Base-by-base conservation (phyloP, 1,140 invertebrate genomes). In the Hypsibius dujardini region DNA sequence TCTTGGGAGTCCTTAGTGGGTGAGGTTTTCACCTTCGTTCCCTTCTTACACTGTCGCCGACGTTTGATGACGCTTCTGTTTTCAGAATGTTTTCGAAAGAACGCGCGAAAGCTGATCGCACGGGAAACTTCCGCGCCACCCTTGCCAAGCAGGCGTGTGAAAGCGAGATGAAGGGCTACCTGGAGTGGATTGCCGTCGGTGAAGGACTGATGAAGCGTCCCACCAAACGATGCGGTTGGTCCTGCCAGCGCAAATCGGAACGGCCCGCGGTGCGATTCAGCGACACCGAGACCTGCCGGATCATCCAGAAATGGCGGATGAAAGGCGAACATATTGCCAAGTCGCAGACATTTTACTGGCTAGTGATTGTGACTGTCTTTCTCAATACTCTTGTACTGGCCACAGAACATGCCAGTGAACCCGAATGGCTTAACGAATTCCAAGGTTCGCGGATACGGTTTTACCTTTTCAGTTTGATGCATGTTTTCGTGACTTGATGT, bases 1-100 rank as follows among this genome's bases (percentile, higher is more conserved):
- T 99, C 87, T 92, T 99, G 83, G 96, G 96, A 89, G 96, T 99
- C 78, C 88, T 99, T 81, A 96, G 92, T 84, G 96, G 96, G 95
- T 98, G 84, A 90, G 91, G 45, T 67, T 42, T 15, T 45, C 42
- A 40, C 40, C 3, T 67, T 15, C 45, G 7, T 7, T 67, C 12
- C 1, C 46, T 2, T 70, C 15, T 3, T 2, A 67, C 7, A 12
- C n/a, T n/a, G n/a, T 56, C 7, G n/a, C 50, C n/a, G 50, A 12
- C 7, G n/a, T 56, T 56, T 56, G 50, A 15, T 12, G 42, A 42
- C 3, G 12, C 40, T 67, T 12, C 45, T 67, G 62, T 67, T 42
- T 67, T 7, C 42, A 67, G 62, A 3, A 67, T 67, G 62, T 67
- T 67, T 40, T 67, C 62, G 12, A 67, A 67, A 42, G 62, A 67